phyloP scores from a whole-genome alignment of 1,140 invertebrate genomes.

The Pseudobourletiella spinata region DNA sequence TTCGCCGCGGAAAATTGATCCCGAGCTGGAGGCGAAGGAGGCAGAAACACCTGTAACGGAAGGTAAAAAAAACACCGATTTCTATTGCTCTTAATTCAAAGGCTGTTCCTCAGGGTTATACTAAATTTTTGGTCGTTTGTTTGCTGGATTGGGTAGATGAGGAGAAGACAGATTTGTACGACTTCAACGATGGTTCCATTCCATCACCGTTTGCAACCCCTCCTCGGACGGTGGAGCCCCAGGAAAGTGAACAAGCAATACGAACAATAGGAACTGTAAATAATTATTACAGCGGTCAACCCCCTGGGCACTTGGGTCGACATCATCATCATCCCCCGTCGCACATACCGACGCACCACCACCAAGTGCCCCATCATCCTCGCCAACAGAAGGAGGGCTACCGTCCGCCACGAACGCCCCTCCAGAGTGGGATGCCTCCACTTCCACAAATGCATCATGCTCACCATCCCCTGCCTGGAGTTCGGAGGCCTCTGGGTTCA shows the following conservation, averaged over 20 bases:
- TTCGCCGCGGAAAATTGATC: constrained; percentile 33
- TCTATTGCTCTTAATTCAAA: neutral
- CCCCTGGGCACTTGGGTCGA: neutral
- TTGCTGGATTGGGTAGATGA: no score
- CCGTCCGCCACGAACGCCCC: neutral
- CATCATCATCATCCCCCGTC: constrained; percentile 5
- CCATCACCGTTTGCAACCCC: constrained; percentile 26
- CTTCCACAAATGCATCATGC: neutral
- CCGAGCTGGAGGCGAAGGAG: constrained; percentile 11
- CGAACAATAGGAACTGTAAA: constrained; percentile 21
- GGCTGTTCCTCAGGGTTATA: neutral
- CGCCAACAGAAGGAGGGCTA: neutral
- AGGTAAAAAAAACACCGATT: neutral
- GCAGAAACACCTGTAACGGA: neutral
- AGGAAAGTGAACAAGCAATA: constrained; percentile 16
- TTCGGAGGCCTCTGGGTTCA: neutral
- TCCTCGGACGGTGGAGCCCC: neutral
- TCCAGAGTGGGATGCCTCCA: constrained; percentile 13
- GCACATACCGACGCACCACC: neutral
- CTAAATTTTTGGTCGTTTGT: neutral
- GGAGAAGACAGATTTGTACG: constrained; percentile 30
- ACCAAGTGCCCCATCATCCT: neutral
- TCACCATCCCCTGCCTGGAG: neutral
- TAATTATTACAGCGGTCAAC: neutral
- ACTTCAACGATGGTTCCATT: constrained; percentile 33